Evolutionary conservation across 2,797 vertebrate genomes (phyloP).

Genomic region (Spinibarbus caldwelli): DNA sequence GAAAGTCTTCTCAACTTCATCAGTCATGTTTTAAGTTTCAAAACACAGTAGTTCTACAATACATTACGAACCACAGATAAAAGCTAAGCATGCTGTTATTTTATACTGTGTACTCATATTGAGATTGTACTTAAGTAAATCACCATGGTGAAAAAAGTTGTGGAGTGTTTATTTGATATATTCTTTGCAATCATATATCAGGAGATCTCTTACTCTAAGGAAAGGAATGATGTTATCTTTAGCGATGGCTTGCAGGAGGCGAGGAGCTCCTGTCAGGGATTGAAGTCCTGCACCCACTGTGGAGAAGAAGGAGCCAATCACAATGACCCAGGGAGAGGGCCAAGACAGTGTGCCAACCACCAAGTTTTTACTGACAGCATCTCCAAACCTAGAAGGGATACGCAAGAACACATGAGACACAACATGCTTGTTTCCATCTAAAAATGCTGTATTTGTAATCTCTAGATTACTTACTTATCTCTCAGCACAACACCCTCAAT

Average conservation of each 20-base stretch:
- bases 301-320: constrained; percentile 97
- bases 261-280: constrained; percentile 93
- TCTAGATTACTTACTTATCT: constrained; percentile 88
- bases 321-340: constrained; percentile 98
- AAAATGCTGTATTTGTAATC: not conserved
- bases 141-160: not conserved
- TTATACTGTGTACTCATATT: not conserved
- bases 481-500: constrained; percentile 95
- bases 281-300: constrained; percentile 95
- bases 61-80: not conserved
- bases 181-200: not conserved
- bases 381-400: constrained; percentile 84
- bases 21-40: not conserved
- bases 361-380: constrained; percentile 88
- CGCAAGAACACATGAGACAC: not conserved
- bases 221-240: constrained; percentile 99
- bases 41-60: not conserved
- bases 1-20: not conserved
- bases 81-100: not conserved
- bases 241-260: constrained; percentile 95
- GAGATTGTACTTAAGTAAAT: not conserved
- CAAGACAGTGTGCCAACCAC: constrained; percentile 96
- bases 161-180: not conserved
- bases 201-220: constrained; percentile 82
- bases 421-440: not conserved